phyloP scores from a whole-genome alignment of 2,113 vertebrate genomes.

The Cyprinodon tularosa region DNA sequence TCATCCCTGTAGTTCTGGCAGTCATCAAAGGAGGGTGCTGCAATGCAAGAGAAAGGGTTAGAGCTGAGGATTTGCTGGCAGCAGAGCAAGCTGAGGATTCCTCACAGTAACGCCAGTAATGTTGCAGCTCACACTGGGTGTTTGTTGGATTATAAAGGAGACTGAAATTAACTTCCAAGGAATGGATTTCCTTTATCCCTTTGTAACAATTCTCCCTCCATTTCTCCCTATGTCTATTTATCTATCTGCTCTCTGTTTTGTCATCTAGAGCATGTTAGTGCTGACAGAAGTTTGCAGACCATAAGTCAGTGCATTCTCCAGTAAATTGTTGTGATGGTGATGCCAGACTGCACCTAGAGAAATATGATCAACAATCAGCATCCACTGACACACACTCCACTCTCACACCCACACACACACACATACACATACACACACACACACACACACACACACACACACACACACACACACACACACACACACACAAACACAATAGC shows the following conservation, averaged over 20 bases:
- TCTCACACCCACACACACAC: conserved; percentile 20
- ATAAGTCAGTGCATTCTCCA: conserved; percentile 61
- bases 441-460: conserved; percentile 27
- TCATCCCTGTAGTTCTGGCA: conserved; percentile 62
- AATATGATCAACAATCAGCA: conserved; percentile 79
- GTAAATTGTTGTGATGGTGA: conserved; percentile 69
- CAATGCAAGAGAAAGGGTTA: conserved; percentile 55
- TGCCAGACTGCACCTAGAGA: conserved; percentile 51
- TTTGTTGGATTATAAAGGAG: conserved; percentile 48
- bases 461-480: conserved; percentile 27
- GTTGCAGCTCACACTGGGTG: conserved; percentile 40
- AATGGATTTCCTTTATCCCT: conserved; percentile 56
- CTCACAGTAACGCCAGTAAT: conserved; percentile 50
- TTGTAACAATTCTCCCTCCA: conserved; percentile 15
- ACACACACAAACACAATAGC: conserved; percentile 5
- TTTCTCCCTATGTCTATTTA: conserved; percentile 50
- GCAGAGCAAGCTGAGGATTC: conserved; percentile 13
- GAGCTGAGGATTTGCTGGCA: not conserved
- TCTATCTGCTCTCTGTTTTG: conserved; percentile 54
- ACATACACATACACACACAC: conserved; percentile 21
- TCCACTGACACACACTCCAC: conserved; percentile 32
- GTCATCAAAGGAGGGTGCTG: conserved; percentile 64
- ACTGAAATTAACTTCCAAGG: conserved; percentile 60
- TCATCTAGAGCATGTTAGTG: conserved; percentile 67
- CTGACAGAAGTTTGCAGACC: conserved; percentile 65